Base-by-base conservation (phyloP, 2,888 invertebrate species). In the Dexiosoma caninum region DNA sequence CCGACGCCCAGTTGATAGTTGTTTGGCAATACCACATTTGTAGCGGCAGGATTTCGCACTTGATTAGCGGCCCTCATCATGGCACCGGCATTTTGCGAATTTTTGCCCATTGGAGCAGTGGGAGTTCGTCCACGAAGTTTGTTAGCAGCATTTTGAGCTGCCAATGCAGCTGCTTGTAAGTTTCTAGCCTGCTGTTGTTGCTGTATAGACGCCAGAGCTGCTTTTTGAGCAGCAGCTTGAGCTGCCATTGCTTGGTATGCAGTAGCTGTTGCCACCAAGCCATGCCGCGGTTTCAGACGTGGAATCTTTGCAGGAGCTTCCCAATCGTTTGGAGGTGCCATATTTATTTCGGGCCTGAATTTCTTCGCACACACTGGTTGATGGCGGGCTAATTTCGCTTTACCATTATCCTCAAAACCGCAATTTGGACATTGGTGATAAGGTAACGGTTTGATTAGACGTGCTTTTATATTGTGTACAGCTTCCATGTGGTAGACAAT, bases 221-320 rank as follows among this genome's bases (percentile, higher is more conserved):
- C 89, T 83, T 90, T 90, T 70, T 90, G 90, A 14, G 90, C 89
- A 21, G 90, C 89, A 19, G 90, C 90, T 79, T 90, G 90, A 3
- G 90, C 90, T 35, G 90, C 90, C 90, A 90, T 90, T 2, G 90
- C 90, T 86, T 90, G 90, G 85, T 90, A 90, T n/a, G 90, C 90
- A 14, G 90, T 90, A 8, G 90, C 90, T 12, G 90, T 90, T 51
- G 90, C 90, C 7, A 90, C 90, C 2, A 90, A 84, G 2, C 91
- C 90, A 72, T 90, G 90, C 1, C 90, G 85, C 6, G 90, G 90
- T 83, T 90, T 91, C 37, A 90, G 90, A 19, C 90, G 93, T 81
- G 97, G 96, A 90, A 97, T 96, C 90, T 97, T 97, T 4, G 97
- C 97, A 1, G 97, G 97, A 1, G 97, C 97, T 87, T 97, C 97